These are phyloP conservation scores for Emydoidea blandingii DNA, from an alignment of 2,797 vertebrate genomes.

Conservation along the genomic window DNA sequence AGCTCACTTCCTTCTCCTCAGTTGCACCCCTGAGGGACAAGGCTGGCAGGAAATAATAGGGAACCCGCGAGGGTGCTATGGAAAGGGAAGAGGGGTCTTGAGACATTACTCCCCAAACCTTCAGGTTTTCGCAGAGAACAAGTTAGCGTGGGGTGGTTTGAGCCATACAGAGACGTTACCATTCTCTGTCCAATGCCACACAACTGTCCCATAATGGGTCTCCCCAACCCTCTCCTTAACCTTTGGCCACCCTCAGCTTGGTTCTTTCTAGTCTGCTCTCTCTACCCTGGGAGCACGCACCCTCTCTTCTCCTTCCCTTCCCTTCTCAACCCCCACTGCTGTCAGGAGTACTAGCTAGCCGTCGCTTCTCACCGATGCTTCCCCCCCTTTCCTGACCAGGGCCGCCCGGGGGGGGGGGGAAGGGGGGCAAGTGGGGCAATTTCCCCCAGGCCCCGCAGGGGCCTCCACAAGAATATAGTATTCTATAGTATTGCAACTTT, in stretches of 20 bases:
- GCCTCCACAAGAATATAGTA: too few relatives aligned
- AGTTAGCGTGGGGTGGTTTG: background rate
- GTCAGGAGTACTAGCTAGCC: background rate
- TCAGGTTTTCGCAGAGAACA: background rate
- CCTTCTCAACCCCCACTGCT: background rate
- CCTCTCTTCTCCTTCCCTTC: background rate
- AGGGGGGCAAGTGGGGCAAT: too few relatives aligned
- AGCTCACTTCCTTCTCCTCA: background rate
- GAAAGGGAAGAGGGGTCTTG: too few relatives aligned
- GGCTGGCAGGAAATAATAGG: too few relatives aligned
- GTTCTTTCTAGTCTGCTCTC: background rate
- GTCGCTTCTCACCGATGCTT: background rate
- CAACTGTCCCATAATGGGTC: too few relatives aligned
- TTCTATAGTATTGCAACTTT: too few relatives aligned
- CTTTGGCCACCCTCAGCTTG: background rate
- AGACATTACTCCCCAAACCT: background rate
- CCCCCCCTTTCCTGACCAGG: background rate
- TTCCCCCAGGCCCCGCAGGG: too few relatives aligned
- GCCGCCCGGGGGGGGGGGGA: too few relatives aligned
- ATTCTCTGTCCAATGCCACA: background rate
- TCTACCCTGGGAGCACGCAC: background rate
- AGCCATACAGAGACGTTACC: background rate
- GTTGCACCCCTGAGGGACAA: background rate
- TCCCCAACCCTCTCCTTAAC: background rate
- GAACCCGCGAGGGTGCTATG: background rate